phyloP scores from a whole-genome alignment of 64 coral and sea anemone genomes.

The Platygyra sinensis region DNA sequence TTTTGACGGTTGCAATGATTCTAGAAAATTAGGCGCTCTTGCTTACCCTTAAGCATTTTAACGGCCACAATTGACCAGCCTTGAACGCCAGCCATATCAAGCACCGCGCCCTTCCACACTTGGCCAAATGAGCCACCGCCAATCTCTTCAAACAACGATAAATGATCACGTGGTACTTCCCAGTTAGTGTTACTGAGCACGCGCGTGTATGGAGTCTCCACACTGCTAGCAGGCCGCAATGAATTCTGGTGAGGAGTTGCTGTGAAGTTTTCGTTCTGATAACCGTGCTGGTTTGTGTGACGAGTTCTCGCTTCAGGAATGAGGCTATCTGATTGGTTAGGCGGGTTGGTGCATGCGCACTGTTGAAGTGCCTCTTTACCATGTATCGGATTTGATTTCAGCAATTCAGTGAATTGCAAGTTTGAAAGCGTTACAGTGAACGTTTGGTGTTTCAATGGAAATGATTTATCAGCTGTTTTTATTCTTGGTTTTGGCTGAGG shows the following conservation, averaged over 20 bases:
- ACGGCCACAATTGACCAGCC: too few relatives aligned
- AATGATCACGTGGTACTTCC: neutral
- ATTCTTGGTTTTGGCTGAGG: too few relatives aligned
- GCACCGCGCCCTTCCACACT: too few relatives aligned
- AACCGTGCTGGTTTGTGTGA: neutral
- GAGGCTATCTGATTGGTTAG: neutral
- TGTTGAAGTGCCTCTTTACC: neutral
- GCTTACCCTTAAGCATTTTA: neutral
- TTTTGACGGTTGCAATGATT: too few relatives aligned
- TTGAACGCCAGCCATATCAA: too few relatives aligned
- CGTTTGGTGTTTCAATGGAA: neutral
- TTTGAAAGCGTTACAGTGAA: neutral
- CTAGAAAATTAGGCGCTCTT: neutral
- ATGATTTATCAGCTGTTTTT: neutral
- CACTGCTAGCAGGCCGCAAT: neutral
- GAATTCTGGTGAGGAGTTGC: neutral
- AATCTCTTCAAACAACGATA: neutral
- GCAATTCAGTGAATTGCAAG: neutral
- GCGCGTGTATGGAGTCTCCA: neutral
- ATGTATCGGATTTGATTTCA: neutral
- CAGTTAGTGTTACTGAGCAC: neutral
- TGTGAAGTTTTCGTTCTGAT: neutral
- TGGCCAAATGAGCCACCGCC: too few relatives aligned
- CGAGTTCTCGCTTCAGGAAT: neutral
- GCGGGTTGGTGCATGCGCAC: neutral